Base-by-base conservation (phyloP, 2,797 vertebrate genomes). In the Anguilla marmorata region DNA sequence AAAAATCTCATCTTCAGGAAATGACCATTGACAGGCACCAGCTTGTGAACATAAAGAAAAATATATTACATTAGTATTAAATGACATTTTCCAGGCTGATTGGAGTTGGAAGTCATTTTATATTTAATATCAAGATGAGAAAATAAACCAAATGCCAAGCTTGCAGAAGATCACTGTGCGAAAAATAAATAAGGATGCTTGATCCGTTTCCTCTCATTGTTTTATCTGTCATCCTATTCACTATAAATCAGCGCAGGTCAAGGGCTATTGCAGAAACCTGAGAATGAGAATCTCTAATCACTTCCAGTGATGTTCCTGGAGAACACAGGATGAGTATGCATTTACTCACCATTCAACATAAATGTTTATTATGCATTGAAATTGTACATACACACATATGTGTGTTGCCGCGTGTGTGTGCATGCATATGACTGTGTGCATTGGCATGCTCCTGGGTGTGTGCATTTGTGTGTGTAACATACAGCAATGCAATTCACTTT, bases 51-150 rank as follows among this genome's bases (percentile, higher is more conserved):
- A 82, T 24, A 14, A 82, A 50, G 21, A 7, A 8, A 82, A 82
- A 79, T 48, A 82, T n/a, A 48, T 50, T 82, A 33, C 45, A 48
- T 82, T 48, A 8, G 45, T 82, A 50, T 82, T 82, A 82, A 76
- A 76, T 82, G 79, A 8, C 74, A 79, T 79, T 45, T 50, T 3
- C 50, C n/a, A 50, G 24, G 41, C 41, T 50, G 41, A 82, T 5
- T 45, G 19, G 21, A 48, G 37, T 33, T 45, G 37, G 21, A 82
- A 82, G 45, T n/a, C 45, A 24, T 48, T 50, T 82, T n/a, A 48
- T 19, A 50, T 82, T 45, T 21, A 82, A 50, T 50, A 82, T 50
- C 79, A 50, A n/a, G 79, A 82, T 7, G 41, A 82, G 41, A 27
- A 45, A 24, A 82, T 82, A 50, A 50, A 50, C 79, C 19, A 50